Conservation (phyloP, 64 coral and sea anemone genomes). For the Pocillopora damicornis region DNA sequence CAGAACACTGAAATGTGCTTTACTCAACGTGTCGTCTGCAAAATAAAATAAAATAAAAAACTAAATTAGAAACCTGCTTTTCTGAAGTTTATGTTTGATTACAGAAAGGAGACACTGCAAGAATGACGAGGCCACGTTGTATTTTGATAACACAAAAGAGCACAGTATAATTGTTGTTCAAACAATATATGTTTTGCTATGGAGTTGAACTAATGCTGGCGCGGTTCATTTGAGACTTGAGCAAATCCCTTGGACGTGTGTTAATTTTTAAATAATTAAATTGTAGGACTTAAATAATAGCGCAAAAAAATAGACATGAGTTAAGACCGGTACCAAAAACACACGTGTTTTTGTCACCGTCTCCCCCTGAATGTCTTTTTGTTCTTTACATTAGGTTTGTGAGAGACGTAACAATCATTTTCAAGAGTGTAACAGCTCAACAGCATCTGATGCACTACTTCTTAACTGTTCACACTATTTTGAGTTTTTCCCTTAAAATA, state of each 20-base stretch:
- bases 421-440: no score
- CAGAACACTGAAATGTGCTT: background rate
- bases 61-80: background rate
- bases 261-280: background rate
- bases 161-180: background rate
- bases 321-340: background rate
- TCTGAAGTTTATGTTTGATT: background rate
- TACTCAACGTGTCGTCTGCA: slow-evolving; percentile 31
- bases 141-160: background rate
- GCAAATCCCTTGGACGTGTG: background rate
- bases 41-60: background rate
- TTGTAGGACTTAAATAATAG: background rate
- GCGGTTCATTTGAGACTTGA: background rate
- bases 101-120: slow-evolving; percentile 1
- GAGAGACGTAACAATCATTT: no score
- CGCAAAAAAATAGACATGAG: background rate
- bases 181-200: background rate
- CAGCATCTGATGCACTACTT: no score
- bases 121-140: slow-evolving; percentile 5
- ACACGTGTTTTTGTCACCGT: background rate
- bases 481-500: no score
- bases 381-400: no score
- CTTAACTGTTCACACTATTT: no score
- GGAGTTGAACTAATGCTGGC: background rate
- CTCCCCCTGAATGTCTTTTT: no score